These are phyloP conservation scores for Daktulosphaira vitifoliae DNA, from an alignment of 1,140 invertebrate genomes.

Conservation along the genomic window DNA sequence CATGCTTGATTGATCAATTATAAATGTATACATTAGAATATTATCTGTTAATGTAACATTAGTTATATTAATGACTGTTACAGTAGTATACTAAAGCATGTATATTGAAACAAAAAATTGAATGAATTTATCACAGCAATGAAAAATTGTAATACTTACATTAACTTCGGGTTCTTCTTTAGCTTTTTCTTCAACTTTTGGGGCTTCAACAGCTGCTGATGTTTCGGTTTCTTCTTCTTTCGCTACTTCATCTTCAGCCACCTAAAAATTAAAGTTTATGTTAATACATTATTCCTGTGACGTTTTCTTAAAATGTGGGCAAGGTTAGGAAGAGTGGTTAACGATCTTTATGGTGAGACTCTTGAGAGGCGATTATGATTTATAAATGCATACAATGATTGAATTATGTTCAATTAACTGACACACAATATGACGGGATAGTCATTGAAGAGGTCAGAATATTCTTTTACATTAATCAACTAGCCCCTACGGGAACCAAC, in stretches of 20 bases:
- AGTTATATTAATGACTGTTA: no score
- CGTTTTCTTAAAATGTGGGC: no score
- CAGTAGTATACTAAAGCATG: no score
- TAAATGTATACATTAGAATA: no score
- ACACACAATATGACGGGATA: neutral
- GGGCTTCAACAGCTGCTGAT: slow-evolving; percentile 7
- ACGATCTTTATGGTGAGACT: neutral
- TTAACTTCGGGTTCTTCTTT: neutral
- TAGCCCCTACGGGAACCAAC: slow-evolving; percentile 23
- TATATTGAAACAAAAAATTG: no score
- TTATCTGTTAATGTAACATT: no score
- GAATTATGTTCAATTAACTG: slow-evolving; percentile 25
- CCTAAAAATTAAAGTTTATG: slow-evolving; percentile 2
- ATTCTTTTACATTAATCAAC: slow-evolving; percentile 17
- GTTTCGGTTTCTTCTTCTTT: neutral
- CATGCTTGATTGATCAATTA: no score
- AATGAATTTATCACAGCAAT: no score
- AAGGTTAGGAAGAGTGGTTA: slow-evolving; percentile 1
- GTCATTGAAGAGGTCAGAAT: slow-evolving; percentile 4
- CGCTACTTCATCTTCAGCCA: slow-evolving; percentile 13
- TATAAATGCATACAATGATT: slow-evolving; percentile 8
- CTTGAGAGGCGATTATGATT: neutral
- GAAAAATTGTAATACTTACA: no score
- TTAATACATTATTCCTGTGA: no score
- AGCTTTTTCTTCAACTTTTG: neutral